Evolutionary conservation across 1,140 invertebrate species (phyloP).

Genomic region (Hyphantria cunea): DNA sequence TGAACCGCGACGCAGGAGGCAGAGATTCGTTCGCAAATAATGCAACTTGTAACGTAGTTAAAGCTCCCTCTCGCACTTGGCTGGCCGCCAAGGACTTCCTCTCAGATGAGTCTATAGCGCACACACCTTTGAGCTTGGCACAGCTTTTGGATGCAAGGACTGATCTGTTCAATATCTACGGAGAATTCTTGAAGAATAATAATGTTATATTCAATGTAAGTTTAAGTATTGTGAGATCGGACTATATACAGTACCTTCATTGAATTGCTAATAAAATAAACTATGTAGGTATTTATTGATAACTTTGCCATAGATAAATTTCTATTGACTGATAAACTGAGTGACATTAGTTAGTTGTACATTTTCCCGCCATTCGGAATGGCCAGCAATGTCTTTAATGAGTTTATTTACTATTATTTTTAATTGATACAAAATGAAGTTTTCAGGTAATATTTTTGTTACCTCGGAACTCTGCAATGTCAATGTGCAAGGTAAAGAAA

Average conservation of each 20-base stretch:
- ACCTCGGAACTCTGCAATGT: too few relatives aligned
- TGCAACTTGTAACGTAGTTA: constrained; percentile 61
- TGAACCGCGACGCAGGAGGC: constrained; percentile 63
- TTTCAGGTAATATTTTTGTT: too few relatives aligned
- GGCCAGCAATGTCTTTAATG: too few relatives aligned
- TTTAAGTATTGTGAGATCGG: constrained; percentile 13
- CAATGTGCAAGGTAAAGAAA: too few relatives aligned
- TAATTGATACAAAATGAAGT: too few relatives aligned
- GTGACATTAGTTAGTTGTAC: too few relatives aligned
- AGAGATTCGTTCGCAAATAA: constrained; percentile 48
- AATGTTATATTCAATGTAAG: constrained; percentile 77
- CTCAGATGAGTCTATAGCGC: constrained; percentile 71
- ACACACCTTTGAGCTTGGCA: constrained; percentile 69
- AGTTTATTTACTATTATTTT: too few relatives aligned
- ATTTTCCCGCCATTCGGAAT: too few relatives aligned
- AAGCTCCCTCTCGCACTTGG: constrained; percentile 69
- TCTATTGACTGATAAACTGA: too few relatives aligned
- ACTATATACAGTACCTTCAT: too few relatives aligned
- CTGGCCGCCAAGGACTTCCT: constrained; percentile 66
- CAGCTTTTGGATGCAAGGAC: constrained; percentile 52
- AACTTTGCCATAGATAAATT: too few relatives aligned
- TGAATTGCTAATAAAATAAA: background rate
- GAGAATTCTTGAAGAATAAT: constrained; percentile 76
- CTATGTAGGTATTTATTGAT: too few relatives aligned
- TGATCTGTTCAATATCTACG: constrained; percentile 75